Evolutionary conservation across 2,888 invertebrate genomes (phyloP).

Genomic region (Brachylomia viminalis): DNA sequence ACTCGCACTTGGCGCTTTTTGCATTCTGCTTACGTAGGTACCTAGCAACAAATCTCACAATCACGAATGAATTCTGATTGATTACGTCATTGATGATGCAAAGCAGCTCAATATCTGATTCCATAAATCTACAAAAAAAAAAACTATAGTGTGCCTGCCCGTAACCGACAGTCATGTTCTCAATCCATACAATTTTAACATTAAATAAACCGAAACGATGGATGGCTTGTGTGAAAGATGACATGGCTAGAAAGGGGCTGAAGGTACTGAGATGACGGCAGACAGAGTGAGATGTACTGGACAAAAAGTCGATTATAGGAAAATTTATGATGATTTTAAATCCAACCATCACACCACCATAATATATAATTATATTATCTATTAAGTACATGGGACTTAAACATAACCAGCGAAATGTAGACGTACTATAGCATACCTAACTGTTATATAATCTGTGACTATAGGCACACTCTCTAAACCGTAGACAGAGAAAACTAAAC

Average conservation of each 20-base stretch:
- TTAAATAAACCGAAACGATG: neutral
- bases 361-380: no score
- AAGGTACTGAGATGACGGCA: neutral
- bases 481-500: no score
- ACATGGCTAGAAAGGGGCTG: neutral
- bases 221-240: neutral
- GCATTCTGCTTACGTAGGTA: neutral
- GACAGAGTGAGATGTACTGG: no score
- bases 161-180: neutral
- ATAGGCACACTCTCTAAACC: no score
- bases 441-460: no score
- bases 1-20: neutral
- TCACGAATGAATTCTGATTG: constrained; percentile 26
- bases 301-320: neutral
- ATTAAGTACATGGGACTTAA: neutral
- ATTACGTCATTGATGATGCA: constrained; percentile 49
- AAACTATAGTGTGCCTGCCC: neutral
- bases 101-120: constrained; percentile 3
- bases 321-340: neutral
- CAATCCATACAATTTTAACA: neutral
- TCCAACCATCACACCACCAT: neutral
- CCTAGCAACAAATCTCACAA: neutral
- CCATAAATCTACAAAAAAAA: neutral
- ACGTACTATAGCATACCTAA: no score
- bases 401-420: neutral